phyloP scores from a whole-genome alignment of 1,140 invertebrate genomes.

The Zaprionus camerounensis region DNA sequence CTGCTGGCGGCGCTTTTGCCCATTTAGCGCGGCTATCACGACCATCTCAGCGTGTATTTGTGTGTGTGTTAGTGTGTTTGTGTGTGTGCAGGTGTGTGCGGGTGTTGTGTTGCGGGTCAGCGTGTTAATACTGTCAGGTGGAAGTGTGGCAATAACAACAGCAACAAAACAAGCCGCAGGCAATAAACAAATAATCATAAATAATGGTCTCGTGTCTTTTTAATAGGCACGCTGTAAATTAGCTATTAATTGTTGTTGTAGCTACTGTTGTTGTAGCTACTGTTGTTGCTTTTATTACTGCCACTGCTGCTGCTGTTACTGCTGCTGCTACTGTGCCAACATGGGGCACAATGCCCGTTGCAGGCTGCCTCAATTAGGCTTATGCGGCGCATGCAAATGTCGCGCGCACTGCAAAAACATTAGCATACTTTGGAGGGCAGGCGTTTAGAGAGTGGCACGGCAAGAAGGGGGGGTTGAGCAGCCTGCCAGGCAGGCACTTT shows the following conservation, averaged over 20 bases:
- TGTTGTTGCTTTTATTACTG: slow-evolving; percentile 1
- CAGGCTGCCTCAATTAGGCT: slow-evolving; percentile 71
- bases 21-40: slow-evolving; percentile 15
- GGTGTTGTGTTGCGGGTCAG: slow-evolving; percentile 7
- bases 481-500: slow-evolving; percentile 18
- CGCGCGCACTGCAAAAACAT: slow-evolving; percentile 29
- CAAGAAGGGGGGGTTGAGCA: neutral
- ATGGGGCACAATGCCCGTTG: neutral
- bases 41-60: slow-evolving; percentile 4
- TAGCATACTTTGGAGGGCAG: slow-evolving; percentile 38
- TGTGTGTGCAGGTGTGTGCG: slow-evolving; percentile 15
- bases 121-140: slow-evolving; percentile 67
- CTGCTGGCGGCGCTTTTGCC: slow-evolving; percentile 66
- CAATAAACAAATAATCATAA: slow-evolving; percentile 82
- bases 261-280: neutral
- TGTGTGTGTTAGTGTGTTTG: neutral
- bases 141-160: slow-evolving; percentile 9
- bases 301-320: neutral
- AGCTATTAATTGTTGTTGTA: slow-evolving; percentile 66
- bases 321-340: neutral
- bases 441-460: neutral
- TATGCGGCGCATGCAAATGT: slow-evolving; percentile 69
- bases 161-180: slow-evolving; percentile 50
- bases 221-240: slow-evolving; percentile 71
- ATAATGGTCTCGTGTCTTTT: slow-evolving; percentile 69